Conservation (phyloP, 2,113 vertebrate species). For the Sphyrna mokarran region DNA sequence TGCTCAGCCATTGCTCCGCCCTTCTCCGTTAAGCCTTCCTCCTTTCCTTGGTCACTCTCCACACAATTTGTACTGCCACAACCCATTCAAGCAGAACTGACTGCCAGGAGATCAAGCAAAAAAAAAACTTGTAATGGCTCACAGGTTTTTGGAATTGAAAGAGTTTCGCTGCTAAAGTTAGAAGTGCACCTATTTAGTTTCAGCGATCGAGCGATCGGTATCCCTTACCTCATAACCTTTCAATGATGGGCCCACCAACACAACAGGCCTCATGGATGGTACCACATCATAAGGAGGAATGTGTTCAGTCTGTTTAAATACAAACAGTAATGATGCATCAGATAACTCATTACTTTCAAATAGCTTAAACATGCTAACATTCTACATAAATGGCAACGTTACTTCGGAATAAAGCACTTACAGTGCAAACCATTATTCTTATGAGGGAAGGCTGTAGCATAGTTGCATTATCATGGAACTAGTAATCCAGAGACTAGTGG, state of each 20-base stretch:
- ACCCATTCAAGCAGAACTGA: not conserved
- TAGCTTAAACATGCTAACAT: not conserved
- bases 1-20: too few relatives aligned
- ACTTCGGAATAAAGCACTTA: not conserved
- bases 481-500: too few relatives aligned
- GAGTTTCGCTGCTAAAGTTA: not conserved
- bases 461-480: too few relatives aligned
- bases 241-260: slow-evolving; percentile 90
- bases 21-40: too few relatives aligned
- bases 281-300: slow-evolving; percentile 94
- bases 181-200: not conserved
- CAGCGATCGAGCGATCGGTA: not conserved
- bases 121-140: not conserved
- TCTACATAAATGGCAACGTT: not conserved
- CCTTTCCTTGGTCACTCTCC: too few relatives aligned
- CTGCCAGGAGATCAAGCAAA: not conserved
- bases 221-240: slow-evolving; percentile 91
- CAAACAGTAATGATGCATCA: slow-evolving; percentile 11
- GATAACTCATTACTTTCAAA: not conserved
- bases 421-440: not conserved
- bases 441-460: too few relatives aligned
- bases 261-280: slow-evolving; percentile 94
- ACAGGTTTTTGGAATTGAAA: not conserved
- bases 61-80: too few relatives aligned
- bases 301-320: slow-evolving; percentile 75